A percentile compares a stretch with the other conserved stretches of the same genome.
Conservation (phyloP, 2,888 invertebrate genomes). For the Rhagonycha lutea region DNA sequence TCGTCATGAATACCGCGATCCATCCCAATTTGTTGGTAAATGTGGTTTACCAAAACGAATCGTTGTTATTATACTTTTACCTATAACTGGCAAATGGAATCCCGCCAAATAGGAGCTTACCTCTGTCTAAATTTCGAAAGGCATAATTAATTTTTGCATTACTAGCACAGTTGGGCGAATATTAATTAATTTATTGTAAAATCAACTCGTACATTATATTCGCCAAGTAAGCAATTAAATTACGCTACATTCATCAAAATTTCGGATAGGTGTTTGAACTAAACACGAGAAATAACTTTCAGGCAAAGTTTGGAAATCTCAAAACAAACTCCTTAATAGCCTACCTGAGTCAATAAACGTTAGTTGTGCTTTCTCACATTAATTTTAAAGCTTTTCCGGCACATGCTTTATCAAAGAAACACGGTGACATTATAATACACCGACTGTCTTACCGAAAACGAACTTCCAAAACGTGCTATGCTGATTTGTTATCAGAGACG, state of each 20-base stretch:
- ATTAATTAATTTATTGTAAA: not conserved
- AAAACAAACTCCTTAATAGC: slow-evolving; percentile 27
- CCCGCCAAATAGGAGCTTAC: not conserved
- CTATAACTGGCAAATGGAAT: no score
- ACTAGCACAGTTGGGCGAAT: not conserved
- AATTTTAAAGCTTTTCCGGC: slow-evolving; percentile 23
- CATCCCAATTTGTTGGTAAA: not conserved
- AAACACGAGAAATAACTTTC: slow-evolving; percentile 13
- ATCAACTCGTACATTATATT: slow-evolving; percentile 9
- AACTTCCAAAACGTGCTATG: slow-evolving; percentile 12
- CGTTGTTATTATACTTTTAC: not conserved
- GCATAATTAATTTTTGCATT: not conserved
- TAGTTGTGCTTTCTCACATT: slow-evolving; percentile 22
- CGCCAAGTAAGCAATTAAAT: slow-evolving; percentile 10
- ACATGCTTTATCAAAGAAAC: slow-evolving; percentile 24
- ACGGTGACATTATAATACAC: slow-evolving; percentile 24
- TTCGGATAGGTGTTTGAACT: slow-evolving; percentile 2
- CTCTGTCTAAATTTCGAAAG: not conserved
- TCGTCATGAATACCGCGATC: not conserved
- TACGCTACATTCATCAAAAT: slow-evolving; percentile 16
- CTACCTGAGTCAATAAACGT: slow-evolving; percentile 28
- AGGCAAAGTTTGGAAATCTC: slow-evolving; percentile 16
- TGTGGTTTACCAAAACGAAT: not conserved
- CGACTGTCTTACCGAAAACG: slow-evolving; percentile 18
- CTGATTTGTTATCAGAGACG: slow-evolving; percentile 22